phyloP scores from a whole-genome alignment of 2,888 invertebrate species.

The Nymphalis urticae region DNA sequence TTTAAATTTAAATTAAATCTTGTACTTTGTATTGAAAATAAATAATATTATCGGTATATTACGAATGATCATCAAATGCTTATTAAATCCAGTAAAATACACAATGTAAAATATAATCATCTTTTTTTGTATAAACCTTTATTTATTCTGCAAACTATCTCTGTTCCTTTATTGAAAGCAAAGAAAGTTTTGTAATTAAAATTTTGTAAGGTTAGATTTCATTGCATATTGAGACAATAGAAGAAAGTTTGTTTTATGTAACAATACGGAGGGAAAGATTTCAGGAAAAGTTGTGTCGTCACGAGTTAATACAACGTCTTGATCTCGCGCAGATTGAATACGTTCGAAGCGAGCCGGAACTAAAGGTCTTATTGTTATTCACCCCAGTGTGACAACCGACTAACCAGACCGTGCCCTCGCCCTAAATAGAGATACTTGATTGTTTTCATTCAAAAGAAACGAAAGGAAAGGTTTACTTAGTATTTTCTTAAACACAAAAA shows the following conservation, averaged over 20 bases:
- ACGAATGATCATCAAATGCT: too few species aligned
- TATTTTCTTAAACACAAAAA: not conserved
- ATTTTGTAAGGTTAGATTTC: constrained; percentile 22
- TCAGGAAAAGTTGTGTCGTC: constrained; percentile 48
- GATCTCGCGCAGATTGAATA: constrained; percentile 75
- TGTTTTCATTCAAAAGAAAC: constrained; percentile 50
- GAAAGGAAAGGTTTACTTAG: constrained; percentile 9
- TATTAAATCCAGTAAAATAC: not conserved
- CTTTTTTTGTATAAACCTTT: not conserved
- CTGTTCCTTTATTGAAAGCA: constrained; percentile 4
- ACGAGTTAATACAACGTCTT: constrained; percentile 55
- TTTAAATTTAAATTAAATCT: too few species aligned
- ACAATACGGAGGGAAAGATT: constrained; percentile 37
- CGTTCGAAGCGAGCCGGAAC: constrained; percentile 64
- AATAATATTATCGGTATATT: too few species aligned
- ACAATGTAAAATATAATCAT: not conserved
- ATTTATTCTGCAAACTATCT: constrained; percentile 1
- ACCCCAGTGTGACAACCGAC: constrained; percentile 74
- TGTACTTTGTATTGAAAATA: too few species aligned
- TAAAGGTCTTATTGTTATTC: constrained; percentile 79
- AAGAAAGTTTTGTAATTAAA: constrained; percentile 29
- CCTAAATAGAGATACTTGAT: constrained; percentile 54
- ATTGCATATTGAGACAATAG: constrained; percentile 24
- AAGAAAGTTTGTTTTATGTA: constrained; percentile 38
- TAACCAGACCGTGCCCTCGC: constrained; percentile 58